These are phyloP conservation scores for Orchesella cincta DNA, from an alignment of 1,140 invertebrate genomes.

Conservation along the genomic window DNA sequence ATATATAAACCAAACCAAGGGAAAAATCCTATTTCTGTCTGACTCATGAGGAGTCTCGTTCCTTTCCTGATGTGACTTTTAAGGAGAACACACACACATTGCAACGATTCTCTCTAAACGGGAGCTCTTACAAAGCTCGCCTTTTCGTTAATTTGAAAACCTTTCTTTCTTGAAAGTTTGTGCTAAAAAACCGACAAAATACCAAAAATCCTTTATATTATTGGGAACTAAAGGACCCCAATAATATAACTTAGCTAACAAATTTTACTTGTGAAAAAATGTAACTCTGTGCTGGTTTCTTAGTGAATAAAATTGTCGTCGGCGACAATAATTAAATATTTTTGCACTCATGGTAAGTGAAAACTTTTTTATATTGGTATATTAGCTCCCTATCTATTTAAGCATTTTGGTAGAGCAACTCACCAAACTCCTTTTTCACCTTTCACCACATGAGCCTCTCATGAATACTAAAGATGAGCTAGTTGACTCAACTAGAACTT, in stretches of 20 bases:
- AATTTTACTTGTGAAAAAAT: constrained; percentile 12
- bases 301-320: neutral
- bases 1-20: too few species aligned
- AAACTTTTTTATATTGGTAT: neutral
- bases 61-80: constrained; percentile 15
- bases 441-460: too few species aligned
- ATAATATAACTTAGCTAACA: constrained; percentile 8
- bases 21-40: too few species aligned
- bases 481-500: too few species aligned
- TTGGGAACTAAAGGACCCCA: neutral
- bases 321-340: constrained; percentile 21
- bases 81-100: neutral
- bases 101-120: neutral
- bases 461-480: too few species aligned
- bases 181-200: neutral
- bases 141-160: neutral
- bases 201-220: neutral
- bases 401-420: too few species aligned
- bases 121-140: neutral
- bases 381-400: too few species aligned
- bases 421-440: too few species aligned
- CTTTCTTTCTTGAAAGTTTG: neutral
- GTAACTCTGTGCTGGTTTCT: neutral
- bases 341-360: constrained; percentile 25
- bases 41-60: constrained; percentile 14